A percentile compares a stretch with the other conserved stretches of the same genome.
phyloP scores from a whole-genome alignment of 1,140 invertebrate species.

The Platorchestia sp. region DNA sequence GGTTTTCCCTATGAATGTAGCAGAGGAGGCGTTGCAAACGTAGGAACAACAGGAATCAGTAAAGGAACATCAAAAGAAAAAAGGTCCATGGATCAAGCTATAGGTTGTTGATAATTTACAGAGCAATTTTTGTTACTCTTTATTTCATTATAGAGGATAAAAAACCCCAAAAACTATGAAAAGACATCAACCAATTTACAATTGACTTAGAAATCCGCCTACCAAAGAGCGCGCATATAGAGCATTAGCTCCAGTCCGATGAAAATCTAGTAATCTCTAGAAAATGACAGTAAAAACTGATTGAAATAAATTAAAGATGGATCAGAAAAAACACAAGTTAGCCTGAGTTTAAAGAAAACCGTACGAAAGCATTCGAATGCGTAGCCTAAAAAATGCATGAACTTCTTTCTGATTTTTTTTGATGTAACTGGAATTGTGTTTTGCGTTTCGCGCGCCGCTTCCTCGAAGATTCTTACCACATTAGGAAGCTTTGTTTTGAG shows the following conservation, averaged over 20 bases:
- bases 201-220: too few relatives aligned
- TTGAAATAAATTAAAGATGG: neutral
- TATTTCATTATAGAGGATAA: neutral
- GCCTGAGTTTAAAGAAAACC: neutral
- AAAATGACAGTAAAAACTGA: neutral
- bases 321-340: neutral
- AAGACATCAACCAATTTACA: too few relatives aligned
- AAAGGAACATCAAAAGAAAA: neutral
- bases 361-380: neutral
- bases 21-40: too few relatives aligned
- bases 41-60: too few relatives aligned
- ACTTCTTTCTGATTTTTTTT: neutral
- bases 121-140: neutral
- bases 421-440: neutral
- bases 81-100: neutral
- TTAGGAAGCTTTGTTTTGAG: slow-evolving; percentile 1
- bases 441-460: neutral
- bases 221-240: neutral
- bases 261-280: neutral
- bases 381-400: neutral
- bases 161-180: neutral
- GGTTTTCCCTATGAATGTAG: too few relatives aligned
- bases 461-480: neutral
- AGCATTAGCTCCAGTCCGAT: neutral
- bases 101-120: neutral